Evolutionary conservation across 2,888 invertebrate species (phyloP).

Genomic region (Leucophenga montana): DNA sequence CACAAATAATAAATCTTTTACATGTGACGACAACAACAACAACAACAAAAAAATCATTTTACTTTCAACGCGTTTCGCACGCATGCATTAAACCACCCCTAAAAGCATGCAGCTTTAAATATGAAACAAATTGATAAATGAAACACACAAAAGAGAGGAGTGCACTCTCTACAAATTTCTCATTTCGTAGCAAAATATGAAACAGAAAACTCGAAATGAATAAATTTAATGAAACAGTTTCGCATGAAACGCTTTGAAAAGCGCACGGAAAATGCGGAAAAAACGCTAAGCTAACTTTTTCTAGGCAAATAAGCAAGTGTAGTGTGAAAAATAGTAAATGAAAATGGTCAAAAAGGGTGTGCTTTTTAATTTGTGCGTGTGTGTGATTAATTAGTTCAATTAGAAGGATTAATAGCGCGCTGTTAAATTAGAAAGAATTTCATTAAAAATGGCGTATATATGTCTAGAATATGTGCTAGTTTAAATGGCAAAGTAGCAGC

Average conservation of each 20-base stretch:
- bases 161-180: constrained; percentile 21
- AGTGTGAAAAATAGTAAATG: not conserved
- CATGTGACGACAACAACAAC: not conserved
- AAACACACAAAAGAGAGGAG: too few species aligned
- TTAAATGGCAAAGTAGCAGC: not conserved
- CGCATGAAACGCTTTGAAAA: constrained; percentile 26
- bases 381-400: too few species aligned
- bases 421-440: too few species aligned
- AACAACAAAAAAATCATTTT: not conserved
- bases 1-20: not conserved
- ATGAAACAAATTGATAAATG: constrained; percentile 11
- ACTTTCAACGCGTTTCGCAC: not conserved
- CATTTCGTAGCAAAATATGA: not conserved
- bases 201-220: not conserved
- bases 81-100: not conserved
- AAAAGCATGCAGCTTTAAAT: not conserved
- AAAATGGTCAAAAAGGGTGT: not conserved
- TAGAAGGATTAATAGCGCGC: too few species aligned
- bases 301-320: too few species aligned
- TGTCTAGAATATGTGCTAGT: constrained; percentile 10
- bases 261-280: constrained; percentile 32
- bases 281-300: not conserved
- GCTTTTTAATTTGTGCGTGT: not conserved
- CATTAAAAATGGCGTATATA: too few species aligned
- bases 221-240: constrained; percentile 28